Evolutionary conservation across 2,888 invertebrate species (phyloP), one percentile per base, ranked within the genome.

Genomic region (Andrena trimmerana): DNA sequence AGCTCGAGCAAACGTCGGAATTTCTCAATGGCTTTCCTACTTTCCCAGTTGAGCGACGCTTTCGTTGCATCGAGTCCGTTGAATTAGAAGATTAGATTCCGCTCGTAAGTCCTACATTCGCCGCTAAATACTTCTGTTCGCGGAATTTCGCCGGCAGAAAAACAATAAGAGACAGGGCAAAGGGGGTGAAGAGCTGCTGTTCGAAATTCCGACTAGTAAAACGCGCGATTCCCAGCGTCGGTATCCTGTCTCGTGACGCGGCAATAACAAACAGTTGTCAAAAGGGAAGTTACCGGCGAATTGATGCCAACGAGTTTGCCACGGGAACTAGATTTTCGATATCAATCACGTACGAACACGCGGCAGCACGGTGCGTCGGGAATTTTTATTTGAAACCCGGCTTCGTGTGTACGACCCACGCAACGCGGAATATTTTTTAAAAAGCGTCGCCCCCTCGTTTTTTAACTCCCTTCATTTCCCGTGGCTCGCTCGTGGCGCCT

Each of bases 121-220:
- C 42, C 59, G 24, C 8, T 59, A 27, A 16, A n/a, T n/a, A 29
- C 63, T 24, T 6, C 69, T 54, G 36, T 68, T 48, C 27, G 63
- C 31, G 71, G 80, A 71, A 71, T 82, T 83, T 69, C 71, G 65
- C 27, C 66, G 74, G 24, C 65, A 65, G 85, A 59, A 62, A 78
- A 80, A 83, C 76, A 87, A 88, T 87, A 76, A 87, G 83, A 69
- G 80, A 31, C 65, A 66, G 48, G 72, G 62, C 66, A 52, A 62
- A 57, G 27, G 69, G 74, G 83, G 76, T 82, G 84, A 86, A 83
- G 76, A 81, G 81, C 83, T 88, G 88, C 86, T 88, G 90, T 90
- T 88, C 88, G 88, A 89, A 89, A 89, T 89, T 86, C 82, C 78
- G 76, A 83, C 78, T 83, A 88, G 88, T 87, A 88, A 87, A 87